Evolutionary conservation across 2,888 invertebrate genomes (phyloP).

Genomic region (Atethmia centrago): DNA sequence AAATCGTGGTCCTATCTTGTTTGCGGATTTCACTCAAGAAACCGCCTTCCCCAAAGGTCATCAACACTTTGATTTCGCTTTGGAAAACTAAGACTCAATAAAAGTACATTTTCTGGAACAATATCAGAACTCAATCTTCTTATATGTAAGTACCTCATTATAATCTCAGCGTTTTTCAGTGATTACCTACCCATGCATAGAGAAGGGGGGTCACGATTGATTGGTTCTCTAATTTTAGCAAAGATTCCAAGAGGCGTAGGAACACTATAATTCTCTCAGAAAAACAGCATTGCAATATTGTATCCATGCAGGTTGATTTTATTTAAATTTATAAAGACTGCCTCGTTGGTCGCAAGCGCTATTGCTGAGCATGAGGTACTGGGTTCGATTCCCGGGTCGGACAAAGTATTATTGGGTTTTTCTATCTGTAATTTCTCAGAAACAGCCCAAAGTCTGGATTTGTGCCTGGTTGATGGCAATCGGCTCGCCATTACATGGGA

Average conservation of each 20-base stretch:
- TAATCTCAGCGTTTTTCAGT: slow-evolving; percentile 29
- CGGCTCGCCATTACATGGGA: too few relatives aligned
- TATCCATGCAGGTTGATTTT: not conserved
- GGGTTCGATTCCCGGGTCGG: too few relatives aligned
- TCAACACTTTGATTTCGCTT: not conserved
- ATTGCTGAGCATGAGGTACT: too few relatives aligned
- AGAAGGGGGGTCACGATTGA: slow-evolving; percentile 46
- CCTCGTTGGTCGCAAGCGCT: not conserved
- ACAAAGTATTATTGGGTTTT: too few relatives aligned
- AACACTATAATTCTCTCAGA: not conserved
- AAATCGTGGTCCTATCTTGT: too few relatives aligned
- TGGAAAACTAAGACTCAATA: too few relatives aligned
- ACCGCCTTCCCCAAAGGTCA: too few relatives aligned
- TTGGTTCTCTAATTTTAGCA: slow-evolving; percentile 28
- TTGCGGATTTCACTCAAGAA: too few relatives aligned
- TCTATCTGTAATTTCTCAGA: too few relatives aligned
- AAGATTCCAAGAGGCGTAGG: not conserved
- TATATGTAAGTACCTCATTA: slow-evolving; percentile 2
- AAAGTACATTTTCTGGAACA: not conserved
- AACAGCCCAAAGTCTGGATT: too few relatives aligned
- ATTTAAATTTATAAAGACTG: too few relatives aligned
- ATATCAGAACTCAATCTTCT: slow-evolving; percentile 2
- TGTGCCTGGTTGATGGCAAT: too few relatives aligned
- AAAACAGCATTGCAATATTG: not conserved
- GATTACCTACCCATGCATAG: slow-evolving; percentile 37